Evolutionary conservation across 2,888 invertebrate species (phyloP).

Genomic region (Gnatocerus cornutus): DNA sequence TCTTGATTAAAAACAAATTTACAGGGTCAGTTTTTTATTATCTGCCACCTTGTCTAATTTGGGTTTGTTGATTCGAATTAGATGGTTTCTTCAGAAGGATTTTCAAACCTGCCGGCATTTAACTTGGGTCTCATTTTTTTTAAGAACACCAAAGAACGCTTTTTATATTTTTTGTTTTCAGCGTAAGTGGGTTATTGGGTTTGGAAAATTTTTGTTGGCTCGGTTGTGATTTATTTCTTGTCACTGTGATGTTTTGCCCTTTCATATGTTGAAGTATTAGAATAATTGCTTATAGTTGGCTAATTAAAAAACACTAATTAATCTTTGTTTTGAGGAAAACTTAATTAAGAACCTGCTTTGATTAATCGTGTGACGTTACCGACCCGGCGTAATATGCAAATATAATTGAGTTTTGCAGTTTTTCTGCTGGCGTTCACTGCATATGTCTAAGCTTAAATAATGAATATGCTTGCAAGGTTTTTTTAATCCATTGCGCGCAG

Average conservation of each 20-base stretch:
- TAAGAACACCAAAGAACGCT: too few relatives aligned
- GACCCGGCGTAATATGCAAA: slow-evolving; percentile 47
- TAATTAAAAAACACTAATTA: slow-evolving; percentile 39
- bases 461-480: background rate
- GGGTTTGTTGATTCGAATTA: slow-evolving; percentile 4
- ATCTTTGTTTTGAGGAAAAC: slow-evolving; percentile 36
- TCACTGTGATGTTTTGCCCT: too few relatives aligned
- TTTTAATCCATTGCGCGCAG: background rate
- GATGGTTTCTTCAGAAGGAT: background rate
- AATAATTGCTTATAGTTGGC: slow-evolving; percentile 8
- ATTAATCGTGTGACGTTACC: slow-evolving; percentile 46
- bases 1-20: slow-evolving; percentile 40
- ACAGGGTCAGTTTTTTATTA: slow-evolving; percentile 26
- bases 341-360: slow-evolving; percentile 40
- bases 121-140: background rate
- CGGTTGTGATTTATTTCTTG: too few relatives aligned
- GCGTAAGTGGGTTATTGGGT: too few relatives aligned
- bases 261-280: too few relatives aligned
- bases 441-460: slow-evolving; percentile 11
- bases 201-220: too few relatives aligned
- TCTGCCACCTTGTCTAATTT: slow-evolving; percentile 19
- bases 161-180: too few relatives aligned
- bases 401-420: slow-evolving; percentile 26
- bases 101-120: background rate
- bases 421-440: slow-evolving; percentile 6